phyloP scores from a whole-genome alignment of 2,888 invertebrate species.

The Sesia bembeciformis region DNA sequence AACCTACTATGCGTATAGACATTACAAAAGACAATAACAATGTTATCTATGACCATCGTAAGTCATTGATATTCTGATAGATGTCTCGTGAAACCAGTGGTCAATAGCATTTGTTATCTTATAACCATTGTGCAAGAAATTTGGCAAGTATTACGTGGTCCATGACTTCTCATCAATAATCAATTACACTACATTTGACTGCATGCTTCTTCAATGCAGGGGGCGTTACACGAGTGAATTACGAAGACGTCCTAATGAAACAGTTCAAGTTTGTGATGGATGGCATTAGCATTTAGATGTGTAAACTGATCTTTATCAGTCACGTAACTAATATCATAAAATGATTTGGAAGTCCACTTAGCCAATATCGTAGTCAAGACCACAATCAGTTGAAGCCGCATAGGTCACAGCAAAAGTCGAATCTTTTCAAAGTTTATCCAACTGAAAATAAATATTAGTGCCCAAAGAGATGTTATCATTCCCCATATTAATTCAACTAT shows the following conservation, averaged over 20 bases:
- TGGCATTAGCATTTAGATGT: not conserved
- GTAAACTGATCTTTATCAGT: not conserved
- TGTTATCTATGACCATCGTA: not conserved
- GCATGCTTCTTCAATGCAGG: constrained; percentile 6
- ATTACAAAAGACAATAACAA: not conserved
- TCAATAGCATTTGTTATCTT: not conserved
- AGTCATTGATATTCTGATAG: not conserved
- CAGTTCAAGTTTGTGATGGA: not conserved
- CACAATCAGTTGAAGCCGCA: too few species aligned
- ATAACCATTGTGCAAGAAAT: constrained; percentile 9
- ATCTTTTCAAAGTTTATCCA: too few species aligned
- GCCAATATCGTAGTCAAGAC: too few species aligned
- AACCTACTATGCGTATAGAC: too few species aligned
- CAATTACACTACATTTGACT: constrained; percentile 19
- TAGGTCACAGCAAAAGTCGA: too few species aligned
- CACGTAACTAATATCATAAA: too few species aligned
- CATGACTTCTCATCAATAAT: constrained; percentile 18
- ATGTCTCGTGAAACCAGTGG: not conserved
- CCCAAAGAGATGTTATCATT: too few species aligned
- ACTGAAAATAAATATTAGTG: too few species aligned
- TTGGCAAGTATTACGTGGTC: constrained; percentile 16
- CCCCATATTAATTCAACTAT: too few species aligned
- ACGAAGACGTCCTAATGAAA: constrained; percentile 1
- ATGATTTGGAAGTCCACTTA: too few species aligned
- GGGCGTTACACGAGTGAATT: constrained; percentile 5